Percentiles rank a stretch among this genome's conserved stretches.
Conservation (phyloP, 2,888 invertebrate genomes). For the Harpalus rubripes region DNA sequence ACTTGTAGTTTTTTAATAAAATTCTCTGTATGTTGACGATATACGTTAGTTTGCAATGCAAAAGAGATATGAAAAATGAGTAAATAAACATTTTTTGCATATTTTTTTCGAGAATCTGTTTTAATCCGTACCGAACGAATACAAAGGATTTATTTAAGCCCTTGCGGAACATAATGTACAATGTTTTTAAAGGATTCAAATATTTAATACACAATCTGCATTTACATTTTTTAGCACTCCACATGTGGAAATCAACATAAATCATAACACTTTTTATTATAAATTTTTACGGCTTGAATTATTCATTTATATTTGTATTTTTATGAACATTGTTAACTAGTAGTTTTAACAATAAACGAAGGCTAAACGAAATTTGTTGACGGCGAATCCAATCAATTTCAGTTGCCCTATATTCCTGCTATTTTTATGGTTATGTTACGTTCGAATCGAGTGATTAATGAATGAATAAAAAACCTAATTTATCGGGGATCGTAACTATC, state of each 20-base stretch:
- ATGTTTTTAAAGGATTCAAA: slow-evolving; percentile 36
- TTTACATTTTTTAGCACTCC: slow-evolving; percentile 8
- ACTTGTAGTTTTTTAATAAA: slow-evolving; percentile 13
- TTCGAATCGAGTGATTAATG: slow-evolving; percentile 61
- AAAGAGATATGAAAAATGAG: slow-evolving; percentile 29
- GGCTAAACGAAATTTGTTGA: slow-evolving; percentile 62
- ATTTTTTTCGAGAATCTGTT: slow-evolving; percentile 15
- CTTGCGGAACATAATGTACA: slow-evolving; percentile 13
- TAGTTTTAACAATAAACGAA: slow-evolving; percentile 59
- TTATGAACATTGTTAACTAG: slow-evolving; percentile 22
- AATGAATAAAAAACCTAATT: slow-evolving; percentile 53
- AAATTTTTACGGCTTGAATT: slow-evolving; percentile 11
- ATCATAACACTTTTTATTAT: slow-evolving; percentile 5
- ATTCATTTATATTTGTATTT: slow-evolving; percentile 30
- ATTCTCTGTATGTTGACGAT: not conserved
- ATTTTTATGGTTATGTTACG: slow-evolving; percentile 64
- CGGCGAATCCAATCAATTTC: slow-evolving; percentile 59
- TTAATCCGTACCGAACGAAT: not conserved
- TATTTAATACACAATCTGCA: slow-evolving; percentile 28
- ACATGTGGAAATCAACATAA: slow-evolving; percentile 1
- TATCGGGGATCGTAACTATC: slow-evolving; percentile 52
- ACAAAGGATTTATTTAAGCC: slow-evolving; percentile 35
- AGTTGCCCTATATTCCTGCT: slow-evolving; percentile 59
- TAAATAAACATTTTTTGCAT: slow-evolving; percentile 24
- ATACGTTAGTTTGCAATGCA: slow-evolving; percentile 1